phyloP scores from a whole-genome alignment of 2,888 invertebrate species.

The Euphydryas editha region DNA sequence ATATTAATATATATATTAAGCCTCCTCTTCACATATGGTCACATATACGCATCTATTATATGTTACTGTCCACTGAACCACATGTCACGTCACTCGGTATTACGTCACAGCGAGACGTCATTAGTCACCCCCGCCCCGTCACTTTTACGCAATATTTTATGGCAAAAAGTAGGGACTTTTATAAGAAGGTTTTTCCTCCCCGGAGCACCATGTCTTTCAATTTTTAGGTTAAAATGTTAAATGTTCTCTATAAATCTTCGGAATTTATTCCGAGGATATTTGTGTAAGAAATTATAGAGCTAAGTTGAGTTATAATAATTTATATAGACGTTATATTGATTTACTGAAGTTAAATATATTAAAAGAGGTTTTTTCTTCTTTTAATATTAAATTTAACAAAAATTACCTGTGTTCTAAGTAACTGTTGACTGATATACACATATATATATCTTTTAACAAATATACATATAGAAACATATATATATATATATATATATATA shows the following conservation, averaged over 20 bases:
- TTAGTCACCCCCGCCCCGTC: slow-evolving; percentile 58
- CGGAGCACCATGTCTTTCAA: slow-evolving; percentile 36
- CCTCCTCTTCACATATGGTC: too few relatives aligned
- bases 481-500: too few relatives aligned
- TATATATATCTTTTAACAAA: too few relatives aligned
- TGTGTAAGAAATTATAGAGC: not conserved
- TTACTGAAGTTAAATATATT: too few relatives aligned
- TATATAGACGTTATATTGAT: not conserved
- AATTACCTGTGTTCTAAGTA: too few relatives aligned
- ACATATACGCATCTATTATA: not conserved
- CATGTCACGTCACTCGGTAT: slow-evolving; percentile 42
- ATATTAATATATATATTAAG: too few relatives aligned
- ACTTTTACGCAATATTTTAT: slow-evolving; percentile 49
- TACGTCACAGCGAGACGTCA: slow-evolving; percentile 59
- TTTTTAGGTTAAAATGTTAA: slow-evolving; percentile 30
- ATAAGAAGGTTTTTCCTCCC: slow-evolving; percentile 31
- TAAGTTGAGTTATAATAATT: not conserved
- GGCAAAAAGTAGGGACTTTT: slow-evolving; percentile 30
- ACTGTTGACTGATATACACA: too few relatives aligned
- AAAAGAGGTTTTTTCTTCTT: too few relatives aligned
- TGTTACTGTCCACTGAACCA: slow-evolving; percentile 32
- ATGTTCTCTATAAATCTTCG: slow-evolving; percentile 21
- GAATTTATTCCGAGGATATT: slow-evolving; percentile 7
- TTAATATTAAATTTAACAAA: too few relatives aligned
- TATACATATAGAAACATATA: too few relatives aligned